Base-by-base conservation (phyloP, 2,797 vertebrate genomes). In the Scomberomorus guttatus region DNA sequence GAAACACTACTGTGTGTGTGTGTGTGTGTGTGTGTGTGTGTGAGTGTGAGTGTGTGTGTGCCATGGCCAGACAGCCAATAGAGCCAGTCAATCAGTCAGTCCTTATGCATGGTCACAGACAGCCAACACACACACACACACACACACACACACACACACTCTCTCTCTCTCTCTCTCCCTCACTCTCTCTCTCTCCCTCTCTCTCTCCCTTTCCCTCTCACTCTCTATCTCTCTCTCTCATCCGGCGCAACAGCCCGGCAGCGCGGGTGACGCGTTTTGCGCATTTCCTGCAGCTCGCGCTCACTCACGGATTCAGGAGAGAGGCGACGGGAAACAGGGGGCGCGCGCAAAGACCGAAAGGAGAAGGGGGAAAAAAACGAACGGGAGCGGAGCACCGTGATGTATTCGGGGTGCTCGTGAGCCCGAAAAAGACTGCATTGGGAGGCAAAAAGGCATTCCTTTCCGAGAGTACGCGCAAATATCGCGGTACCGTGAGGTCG, bases 281-380 rank as follows among this genome's bases (percentile, higher is more conserved):
- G 97, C 98, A 99, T 98, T 98, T 99, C 98, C 98, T 98, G 97
- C 96, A 96, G 89, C 94, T 94, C 94, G 94, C 91, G 83, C 87
- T 93, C 87, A 94, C 93, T 93, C 93, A 72, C 92, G 77, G 93
- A 93, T 93, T 82, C 85, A 86, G 87, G 83, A 79, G 87, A 50
- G 3, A 61, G 72, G 83, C 80, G 89, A 93, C 92, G 88, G 94
- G 94, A 92, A 92, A 77, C 86, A 84, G 93, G 87, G 84, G 93
- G 92, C 84, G 82, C 87, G 39, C 39, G 73, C 85, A 77, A 66
- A 82, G 83, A 92, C 81, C 83, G 79, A 88, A 57, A 75, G 70
- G 50, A 80, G 76, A 78, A 86, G 78, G 72, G 54, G 29, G 63
- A 78, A 81, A 73, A 66, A 60, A 77, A 75, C 5, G 3, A 84